Base-by-base conservation (phyloP, 2,113 vertebrate genomes). In the Numenius arquata region DNA sequence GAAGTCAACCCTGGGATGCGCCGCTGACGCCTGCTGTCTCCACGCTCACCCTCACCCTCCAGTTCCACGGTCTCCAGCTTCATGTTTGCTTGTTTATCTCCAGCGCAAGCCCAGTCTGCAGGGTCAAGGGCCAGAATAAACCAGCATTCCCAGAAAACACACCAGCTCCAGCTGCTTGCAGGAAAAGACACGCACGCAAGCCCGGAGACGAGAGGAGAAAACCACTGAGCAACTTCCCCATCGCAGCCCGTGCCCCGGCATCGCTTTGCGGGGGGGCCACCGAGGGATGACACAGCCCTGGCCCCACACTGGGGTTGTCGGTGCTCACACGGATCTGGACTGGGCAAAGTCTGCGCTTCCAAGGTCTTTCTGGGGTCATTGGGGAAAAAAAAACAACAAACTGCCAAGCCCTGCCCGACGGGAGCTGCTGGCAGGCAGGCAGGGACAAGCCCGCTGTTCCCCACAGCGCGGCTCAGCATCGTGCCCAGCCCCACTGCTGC, bases 321-420 rank as follows among this genome's bases (percentile, higher is more conserved):
- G 9, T 1, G 4, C 40, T 36, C 1, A 1, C 1, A 1, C 0
- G 8, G 59, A 23, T 50, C 73, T 4, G 0, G n/a, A 55, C 11
- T 48, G 30, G 70, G 40, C 59, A 18, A 55, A 85, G 55, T 7
- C 40, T 55, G 21, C 0, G 6, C 26, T 50, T 15, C 53, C 1
- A 0, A 6, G 5, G 21, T 50, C 41, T 22, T 15, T 6, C 32
- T 1, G 7, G 48, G 29, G 29, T 8, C 62, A 19, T 2, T 2
- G 74, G 59, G 65, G 11, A 23, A 48, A 15, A 52, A 52, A 52
- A 52, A 27, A 53, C 7, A 26, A 10, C 5, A 12, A 15, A 9
- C 22, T 16, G 55, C 48, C 0, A 3, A 56, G 59, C 75, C 71
- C 84, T 88, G 45, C 65, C 53, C 2, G 0, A 7, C 0, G 15